Conservation (phyloP, 2,113 vertebrate genomes). For the Ranitomeya imitator region DNA sequence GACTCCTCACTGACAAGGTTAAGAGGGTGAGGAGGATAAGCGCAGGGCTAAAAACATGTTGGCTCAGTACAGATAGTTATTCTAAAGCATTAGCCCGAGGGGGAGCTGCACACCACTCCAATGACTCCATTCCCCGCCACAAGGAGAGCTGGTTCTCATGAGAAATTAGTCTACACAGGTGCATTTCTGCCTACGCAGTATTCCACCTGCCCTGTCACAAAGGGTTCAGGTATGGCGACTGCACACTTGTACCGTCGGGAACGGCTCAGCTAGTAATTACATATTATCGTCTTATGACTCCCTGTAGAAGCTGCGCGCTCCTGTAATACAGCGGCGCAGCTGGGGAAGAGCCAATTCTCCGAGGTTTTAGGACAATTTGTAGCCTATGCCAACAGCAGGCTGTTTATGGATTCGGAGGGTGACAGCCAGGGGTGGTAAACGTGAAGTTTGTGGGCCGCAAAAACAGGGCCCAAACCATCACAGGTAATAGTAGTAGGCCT, state of each 20-base stretch:
- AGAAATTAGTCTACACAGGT: neutral
- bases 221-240: neutral
- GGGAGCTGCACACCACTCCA: neutral
- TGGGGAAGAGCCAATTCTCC: neutral
- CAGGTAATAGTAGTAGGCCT: too few relatives aligned
- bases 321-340: neutral
- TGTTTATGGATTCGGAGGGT: neutral
- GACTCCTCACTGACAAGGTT: slow-evolving; percentile 68
- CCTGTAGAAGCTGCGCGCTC: neutral
- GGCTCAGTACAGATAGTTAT: slow-evolving; percentile 36
- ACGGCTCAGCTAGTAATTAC: neutral
- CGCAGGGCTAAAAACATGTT: slow-evolving; percentile 67
- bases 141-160: neutral
- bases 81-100: slow-evolving; percentile 43
- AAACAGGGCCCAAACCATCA: too few relatives aligned
- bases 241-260: neutral
- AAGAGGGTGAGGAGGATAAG: slow-evolving; percentile 57
- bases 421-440: too few relatives aligned
- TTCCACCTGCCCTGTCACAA: neutral
- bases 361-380: neutral
- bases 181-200: neutral
- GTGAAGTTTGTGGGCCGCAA: too few relatives aligned
- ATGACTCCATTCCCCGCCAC: neutral
- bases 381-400: neutral
- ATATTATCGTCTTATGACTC: neutral